Evolutionary conservation across 2,797 vertebrate genomes (phyloP).

Genomic region (Tinamus major): DNA sequence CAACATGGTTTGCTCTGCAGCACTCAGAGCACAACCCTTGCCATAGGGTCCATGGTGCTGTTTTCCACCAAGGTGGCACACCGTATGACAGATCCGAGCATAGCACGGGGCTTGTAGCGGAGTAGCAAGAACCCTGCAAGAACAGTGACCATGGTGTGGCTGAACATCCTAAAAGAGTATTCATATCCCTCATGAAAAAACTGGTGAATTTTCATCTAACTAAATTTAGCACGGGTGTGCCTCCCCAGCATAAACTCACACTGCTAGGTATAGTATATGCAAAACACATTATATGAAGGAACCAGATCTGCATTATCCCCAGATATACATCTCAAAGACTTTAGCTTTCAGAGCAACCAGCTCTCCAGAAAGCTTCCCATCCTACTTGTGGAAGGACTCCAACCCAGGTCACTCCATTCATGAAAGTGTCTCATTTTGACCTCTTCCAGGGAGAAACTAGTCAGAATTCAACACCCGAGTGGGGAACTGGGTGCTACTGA

Average conservation of each 20-base stretch:
- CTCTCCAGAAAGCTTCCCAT: not conserved
- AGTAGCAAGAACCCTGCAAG: not conserved
- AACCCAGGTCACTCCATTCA: not conserved
- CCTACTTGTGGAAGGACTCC: not conserved
- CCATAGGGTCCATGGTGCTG: not conserved
- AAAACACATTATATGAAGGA: not conserved
- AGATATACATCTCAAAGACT: not conserved
- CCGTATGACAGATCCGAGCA: fast-evolving
- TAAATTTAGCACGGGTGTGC: not conserved
- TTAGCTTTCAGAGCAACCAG: not conserved
- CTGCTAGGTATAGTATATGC: fast-evolving
- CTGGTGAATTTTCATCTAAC: not conserved
- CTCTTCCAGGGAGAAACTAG: not conserved
- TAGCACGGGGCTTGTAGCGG: not conserved
- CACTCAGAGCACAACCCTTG: not conserved
- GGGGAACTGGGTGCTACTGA: not conserved
- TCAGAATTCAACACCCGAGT: not conserved
- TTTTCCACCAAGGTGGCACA: not conserved
- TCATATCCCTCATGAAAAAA: fast-evolving
- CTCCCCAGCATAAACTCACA: not conserved
- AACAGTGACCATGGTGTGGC: fast-evolving
- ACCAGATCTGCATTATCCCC: not conserved
- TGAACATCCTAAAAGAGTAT: not conserved
- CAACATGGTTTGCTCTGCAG: not conserved
- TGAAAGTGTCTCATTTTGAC: not conserved